A percentile compares a stretch with the other conserved stretches of the same genome.
phyloP scores from a whole-genome alignment of 2,113 vertebrate genomes.

The Eudyptes chrysolophus region DNA sequence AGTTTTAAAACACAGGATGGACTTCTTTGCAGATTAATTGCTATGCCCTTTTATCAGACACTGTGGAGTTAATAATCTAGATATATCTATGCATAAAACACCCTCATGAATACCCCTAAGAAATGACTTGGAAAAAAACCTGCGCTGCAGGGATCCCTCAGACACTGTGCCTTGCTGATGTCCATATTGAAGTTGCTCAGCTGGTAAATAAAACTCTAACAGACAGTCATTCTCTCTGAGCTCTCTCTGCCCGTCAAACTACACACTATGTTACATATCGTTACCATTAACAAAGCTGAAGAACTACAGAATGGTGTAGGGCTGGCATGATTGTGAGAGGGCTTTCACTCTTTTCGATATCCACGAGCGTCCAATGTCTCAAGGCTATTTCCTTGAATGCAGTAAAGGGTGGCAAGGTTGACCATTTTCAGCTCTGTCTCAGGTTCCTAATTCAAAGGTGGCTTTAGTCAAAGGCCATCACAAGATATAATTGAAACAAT shows the following conservation, averaged over 20 bases:
- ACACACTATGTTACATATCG: rapidly evolving
- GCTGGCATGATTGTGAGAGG: neutral
- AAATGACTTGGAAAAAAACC: neutral
- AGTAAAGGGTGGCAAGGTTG: neutral
- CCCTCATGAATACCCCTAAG: neutral
- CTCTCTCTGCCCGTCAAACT: neutral
- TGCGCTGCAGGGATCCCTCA: neutral
- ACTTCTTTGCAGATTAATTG: neutral
- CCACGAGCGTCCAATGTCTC: neutral
- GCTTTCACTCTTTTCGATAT: neutral
- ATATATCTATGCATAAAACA: neutral
- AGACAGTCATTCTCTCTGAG: neutral
- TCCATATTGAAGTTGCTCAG: neutral
- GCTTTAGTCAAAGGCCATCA: neutral
- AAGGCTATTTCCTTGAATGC: neutral
- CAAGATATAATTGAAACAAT: neutral
- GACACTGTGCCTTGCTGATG: neutral
- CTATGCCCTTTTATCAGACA: neutral
- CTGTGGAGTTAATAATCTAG: neutral
- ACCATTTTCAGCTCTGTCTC: neutral
- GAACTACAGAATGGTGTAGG: neutral
- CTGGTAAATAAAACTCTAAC: neutral
- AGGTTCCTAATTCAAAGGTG: neutral
- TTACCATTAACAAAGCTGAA: neutral
- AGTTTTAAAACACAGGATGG: neutral